phyloP scores from a whole-genome alignment of 1,140 invertebrate species.

The Physella acuta region DNA sequence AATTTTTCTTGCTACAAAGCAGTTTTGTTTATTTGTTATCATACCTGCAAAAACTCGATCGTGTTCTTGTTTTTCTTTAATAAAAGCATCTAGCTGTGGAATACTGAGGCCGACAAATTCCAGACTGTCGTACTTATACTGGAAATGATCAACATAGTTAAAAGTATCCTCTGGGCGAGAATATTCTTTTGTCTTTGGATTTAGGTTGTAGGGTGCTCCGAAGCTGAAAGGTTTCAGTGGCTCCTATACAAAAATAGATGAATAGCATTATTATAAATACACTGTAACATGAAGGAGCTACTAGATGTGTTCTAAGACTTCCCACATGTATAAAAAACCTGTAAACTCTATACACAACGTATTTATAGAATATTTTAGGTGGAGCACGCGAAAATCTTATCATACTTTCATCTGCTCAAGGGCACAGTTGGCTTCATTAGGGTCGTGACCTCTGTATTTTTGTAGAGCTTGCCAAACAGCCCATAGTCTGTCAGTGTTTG shows the following conservation, averaged over 20 bases:
- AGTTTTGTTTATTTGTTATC: too few species aligned
- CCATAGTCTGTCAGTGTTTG: conserved; percentile 32
- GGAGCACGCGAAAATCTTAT: too few species aligned
- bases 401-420: conserved; percentile 27
- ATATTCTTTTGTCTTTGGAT: conserved; percentile 27
- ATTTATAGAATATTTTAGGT: too few species aligned
- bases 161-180: conserved; percentile 30
- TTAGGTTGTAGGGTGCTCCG: conserved; percentile 35
- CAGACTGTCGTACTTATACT: conserved; percentile 33
- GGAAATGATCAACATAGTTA: conserved; percentile 31
- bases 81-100: conserved; percentile 24
- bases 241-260: conserved; percentile 6
- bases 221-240: conserved; percentile 38
- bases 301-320: too few species aligned
- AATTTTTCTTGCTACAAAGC: too few species aligned
- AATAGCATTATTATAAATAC: too few species aligned
- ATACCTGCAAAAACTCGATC: conserved; percentile 31
- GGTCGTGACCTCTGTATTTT: conserved; percentile 28
- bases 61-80: conserved; percentile 27
- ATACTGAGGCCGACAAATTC: conserved; percentile 30
- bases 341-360: too few species aligned
- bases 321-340: too few species aligned
- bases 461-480: conserved; percentile 37
- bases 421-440: conserved; percentile 32
- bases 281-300: too few species aligned